Conservation (phyloP, 2,113 vertebrate genomes). For the Galeopterus variegatus region DNA sequence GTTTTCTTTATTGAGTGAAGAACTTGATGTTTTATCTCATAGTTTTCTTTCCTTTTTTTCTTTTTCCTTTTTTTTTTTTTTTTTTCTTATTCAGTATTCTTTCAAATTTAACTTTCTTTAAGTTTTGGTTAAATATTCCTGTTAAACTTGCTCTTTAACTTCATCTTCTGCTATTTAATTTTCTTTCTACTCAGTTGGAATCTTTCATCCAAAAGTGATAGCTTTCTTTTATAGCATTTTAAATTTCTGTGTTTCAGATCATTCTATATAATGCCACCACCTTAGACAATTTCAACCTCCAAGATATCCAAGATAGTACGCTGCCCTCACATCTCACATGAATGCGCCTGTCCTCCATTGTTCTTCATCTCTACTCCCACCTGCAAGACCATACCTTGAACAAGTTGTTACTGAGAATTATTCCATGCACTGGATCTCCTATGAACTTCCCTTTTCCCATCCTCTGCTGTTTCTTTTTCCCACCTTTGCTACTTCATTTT, state of each 20-base stretch:
- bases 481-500: not conserved
- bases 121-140: not conserved
- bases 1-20: not conserved
- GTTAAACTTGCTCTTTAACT: not conserved
- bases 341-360: not conserved
- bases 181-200: not conserved
- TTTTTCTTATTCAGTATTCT: not conserved
- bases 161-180: not conserved
- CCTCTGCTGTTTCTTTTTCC: constrained; percentile 1
- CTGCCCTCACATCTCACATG: not conserved
- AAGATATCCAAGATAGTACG: not conserved
- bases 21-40: not conserved
- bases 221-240: not conserved
- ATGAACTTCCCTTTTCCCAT: not conserved
- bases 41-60: not conserved
- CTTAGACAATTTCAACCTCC: not conserved
- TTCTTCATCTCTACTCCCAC: not conserved
- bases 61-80: not conserved
- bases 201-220: not conserved
- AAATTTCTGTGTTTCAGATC: constrained; percentile 42
- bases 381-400: not conserved
- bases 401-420: not conserved
- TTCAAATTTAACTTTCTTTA: constrained; percentile 57
- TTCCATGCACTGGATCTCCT: not conserved
- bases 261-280: not conserved